Base-by-base conservation (phyloP, 1,140 invertebrate species). In the Trachymyrmex cornetzi region DNA sequence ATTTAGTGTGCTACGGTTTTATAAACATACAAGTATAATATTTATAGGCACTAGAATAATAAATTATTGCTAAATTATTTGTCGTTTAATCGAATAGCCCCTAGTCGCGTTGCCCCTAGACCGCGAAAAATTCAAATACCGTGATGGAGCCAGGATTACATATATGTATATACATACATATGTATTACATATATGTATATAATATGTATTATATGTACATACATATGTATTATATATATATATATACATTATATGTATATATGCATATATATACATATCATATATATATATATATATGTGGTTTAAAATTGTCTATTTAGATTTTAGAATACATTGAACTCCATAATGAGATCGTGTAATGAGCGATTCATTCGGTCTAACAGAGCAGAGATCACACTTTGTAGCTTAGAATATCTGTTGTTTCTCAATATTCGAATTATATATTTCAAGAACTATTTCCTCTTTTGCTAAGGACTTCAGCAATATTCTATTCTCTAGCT, bases 51-150 rank as follows among this genome's bases (percentile, higher is more conserved):
- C 80, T 90, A 79, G 34, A 71, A 90, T 66, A 53, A 90, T 85
- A 88, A 90, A 90, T 90, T 90, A 88, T 90, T 87, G 74, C 79
- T 88, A 75, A 79, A 88, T 90, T 85, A 80, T 59, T 55, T 24
- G 63, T 85, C 61, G 34, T 44, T 67, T 38, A 67, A 30, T 34
- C 50, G 9, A 61, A 61, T 38, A 81, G 30, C 48, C 24, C 57
- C 24, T 55, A 48, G 1, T 86, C 63, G 19, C 19, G 50, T 63
- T 63, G 7, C 19, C 30, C 72, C 14, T 50, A 69, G n/a, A 77
- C 14, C 22, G 7, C 22, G 38, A 80, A 30, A 86, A 27, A 86
- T 57, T 77, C n/a, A 55, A 69, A 30, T 48, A 75, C 11, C 27
- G 19, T 59, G 16, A 14, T 64, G 38, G 14, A 24, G 5, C 2